phyloP scores from a whole-genome alignment of 2,113 vertebrate species.

The Hemicordylus capensis region DNA sequence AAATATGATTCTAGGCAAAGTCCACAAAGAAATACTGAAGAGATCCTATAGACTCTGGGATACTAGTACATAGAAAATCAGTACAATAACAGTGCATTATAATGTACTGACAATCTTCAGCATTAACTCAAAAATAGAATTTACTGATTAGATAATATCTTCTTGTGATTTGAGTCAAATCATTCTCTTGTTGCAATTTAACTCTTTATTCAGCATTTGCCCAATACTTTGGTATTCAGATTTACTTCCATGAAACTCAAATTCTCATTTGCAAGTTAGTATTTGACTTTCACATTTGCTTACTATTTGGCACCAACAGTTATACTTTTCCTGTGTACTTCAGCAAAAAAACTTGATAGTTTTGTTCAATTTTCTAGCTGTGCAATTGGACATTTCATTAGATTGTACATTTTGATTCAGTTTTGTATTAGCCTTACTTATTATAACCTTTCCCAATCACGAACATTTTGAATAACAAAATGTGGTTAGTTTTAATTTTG shows the following conservation, averaged over 20 bases:
- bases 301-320: neutral
- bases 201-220: neutral
- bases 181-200: too few relatives aligned
- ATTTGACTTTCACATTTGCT: neutral
- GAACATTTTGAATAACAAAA: neutral
- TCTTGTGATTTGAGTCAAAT: neutral
- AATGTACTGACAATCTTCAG: slow-evolving; percentile 43
- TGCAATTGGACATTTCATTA: neutral
- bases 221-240: neutral
- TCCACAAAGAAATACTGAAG: slow-evolving; percentile 37
- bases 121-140: slow-evolving; percentile 35
- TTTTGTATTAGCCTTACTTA: neutral
- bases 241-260: neutral
- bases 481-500: neutral
- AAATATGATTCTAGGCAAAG: slow-evolving; percentile 10
- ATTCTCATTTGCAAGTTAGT: neutral
- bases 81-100: neutral
- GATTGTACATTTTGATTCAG: neutral
- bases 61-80: slow-evolving; percentile 22
- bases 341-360: neutral
- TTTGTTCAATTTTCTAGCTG: neutral
- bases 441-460: neutral
- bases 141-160: slow-evolving; percentile 55
- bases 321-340: neutral
- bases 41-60: slow-evolving; percentile 32